These are phyloP conservation scores for Pterobdella sp. DNA, from an alignment of 2,888 invertebrate species.

Conservation along the genomic window DNA sequence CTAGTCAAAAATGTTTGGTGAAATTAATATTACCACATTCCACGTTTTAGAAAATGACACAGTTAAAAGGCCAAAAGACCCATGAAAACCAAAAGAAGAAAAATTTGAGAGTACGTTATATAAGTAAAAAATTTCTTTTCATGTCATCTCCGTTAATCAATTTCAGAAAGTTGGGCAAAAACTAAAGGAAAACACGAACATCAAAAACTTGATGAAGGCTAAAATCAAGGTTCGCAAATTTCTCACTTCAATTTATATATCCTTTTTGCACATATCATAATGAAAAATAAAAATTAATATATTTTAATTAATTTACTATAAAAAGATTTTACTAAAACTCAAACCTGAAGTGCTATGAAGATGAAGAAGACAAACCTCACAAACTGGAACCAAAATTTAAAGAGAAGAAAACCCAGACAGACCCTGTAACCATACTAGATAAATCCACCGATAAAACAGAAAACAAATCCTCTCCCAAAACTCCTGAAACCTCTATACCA, in stretches of 20 bases:
- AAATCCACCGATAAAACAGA: not conserved
- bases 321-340: not conserved
- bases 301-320: not conserved
- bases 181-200: conserved; percentile 7
- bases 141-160: too few species aligned
- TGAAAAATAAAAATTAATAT: not conserved
- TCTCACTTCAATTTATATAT: too few species aligned
- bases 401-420: not conserved
- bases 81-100: too few species aligned
- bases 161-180: not conserved
- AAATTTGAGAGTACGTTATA: too few species aligned
- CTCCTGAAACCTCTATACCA: not conserved
- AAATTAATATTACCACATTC: too few species aligned
- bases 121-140: too few species aligned
- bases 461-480: not conserved
- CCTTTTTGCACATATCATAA: too few species aligned
- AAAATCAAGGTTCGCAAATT: not conserved
- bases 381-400: not conserved
- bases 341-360: not conserved
- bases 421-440: not conserved
- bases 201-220: not conserved
- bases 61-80: too few species aligned
- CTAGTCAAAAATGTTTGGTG: too few species aligned
- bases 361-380: not conserved
- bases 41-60: too few species aligned